Conservation (phyloP, 2,888 invertebrate species). For the Anoplius nigerrimus region DNA sequence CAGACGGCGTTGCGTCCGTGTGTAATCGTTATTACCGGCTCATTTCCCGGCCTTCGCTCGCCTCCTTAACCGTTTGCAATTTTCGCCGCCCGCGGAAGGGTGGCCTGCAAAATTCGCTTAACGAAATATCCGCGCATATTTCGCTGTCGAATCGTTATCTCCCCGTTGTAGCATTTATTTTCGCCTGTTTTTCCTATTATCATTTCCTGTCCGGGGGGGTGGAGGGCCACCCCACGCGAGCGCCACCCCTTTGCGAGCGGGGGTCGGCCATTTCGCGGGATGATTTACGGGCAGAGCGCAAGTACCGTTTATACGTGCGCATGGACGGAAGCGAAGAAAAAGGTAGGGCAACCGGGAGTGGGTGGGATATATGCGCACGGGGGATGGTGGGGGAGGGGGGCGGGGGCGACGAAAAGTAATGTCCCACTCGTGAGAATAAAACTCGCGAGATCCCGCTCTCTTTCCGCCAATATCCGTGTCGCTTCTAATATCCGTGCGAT, state of each 20-base stretch:
- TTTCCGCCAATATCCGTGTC: slow-evolving; percentile 26
- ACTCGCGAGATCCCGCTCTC: slow-evolving; percentile 33
- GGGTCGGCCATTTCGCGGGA: neutral
- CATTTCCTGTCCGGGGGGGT: neutral
- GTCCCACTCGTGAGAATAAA: slow-evolving; percentile 34
- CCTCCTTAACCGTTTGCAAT: too few species aligned
- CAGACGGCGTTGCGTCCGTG: too few species aligned
- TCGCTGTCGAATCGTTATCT: neutral
- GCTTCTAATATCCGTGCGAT: too few species aligned
- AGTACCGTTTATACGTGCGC: too few species aligned
- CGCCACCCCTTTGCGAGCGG: too few species aligned
- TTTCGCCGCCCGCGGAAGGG: too few species aligned
- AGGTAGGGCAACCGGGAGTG: slow-evolving; percentile 18
- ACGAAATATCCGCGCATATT: neutral
- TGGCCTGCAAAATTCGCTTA: too few species aligned
- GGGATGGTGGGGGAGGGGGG: slow-evolving; percentile 23
- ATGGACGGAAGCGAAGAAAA: neutral
- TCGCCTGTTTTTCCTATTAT: slow-evolving; percentile 3
- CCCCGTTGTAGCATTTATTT: neutral
- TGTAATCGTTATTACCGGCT: too few species aligned
- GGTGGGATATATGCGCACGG: slow-evolving; percentile 39
- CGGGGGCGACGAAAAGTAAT: slow-evolving; percentile 24
- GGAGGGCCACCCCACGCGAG: neutral
- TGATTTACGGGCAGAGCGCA: neutral
- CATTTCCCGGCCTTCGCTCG: too few species aligned